Evolutionary conservation across 1,140 invertebrate genomes (phyloP).

Genomic region (Bombus huntii): DNA sequence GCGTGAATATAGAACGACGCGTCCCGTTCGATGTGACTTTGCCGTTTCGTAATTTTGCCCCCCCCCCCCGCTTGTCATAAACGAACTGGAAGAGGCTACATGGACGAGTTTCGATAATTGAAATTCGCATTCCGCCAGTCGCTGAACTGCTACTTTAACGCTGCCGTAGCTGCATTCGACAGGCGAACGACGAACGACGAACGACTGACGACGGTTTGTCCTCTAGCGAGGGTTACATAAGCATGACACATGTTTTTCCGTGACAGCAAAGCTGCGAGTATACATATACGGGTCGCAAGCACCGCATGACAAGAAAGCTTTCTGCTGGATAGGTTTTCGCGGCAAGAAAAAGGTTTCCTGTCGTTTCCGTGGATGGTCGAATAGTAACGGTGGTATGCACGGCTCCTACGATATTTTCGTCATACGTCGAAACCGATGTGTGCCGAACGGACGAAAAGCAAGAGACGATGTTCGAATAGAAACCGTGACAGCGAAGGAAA

Average conservation of each 20-base stretch:
- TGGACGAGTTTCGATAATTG: not conserved
- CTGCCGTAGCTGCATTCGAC: conserved; percentile 41
- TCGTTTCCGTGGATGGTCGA: conserved; percentile 53
- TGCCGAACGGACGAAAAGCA: not conserved
- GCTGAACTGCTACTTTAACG: not conserved
- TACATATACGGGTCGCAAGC: conserved; percentile 11
- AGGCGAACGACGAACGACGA: conserved; percentile 29
- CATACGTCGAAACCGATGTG: conserved; percentile 27
- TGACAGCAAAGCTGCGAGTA: conserved; percentile 32
- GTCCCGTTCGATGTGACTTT: no score
- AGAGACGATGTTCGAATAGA: not conserved
- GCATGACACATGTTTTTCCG: conserved; percentile 48
- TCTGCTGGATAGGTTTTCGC: conserved; percentile 57
- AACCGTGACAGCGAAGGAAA: not conserved
- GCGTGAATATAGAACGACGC: no score
- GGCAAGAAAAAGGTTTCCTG: conserved; percentile 61
- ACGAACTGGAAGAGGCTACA: not conserved
- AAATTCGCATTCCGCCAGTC: not conserved
- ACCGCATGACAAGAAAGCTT: conserved; percentile 62
- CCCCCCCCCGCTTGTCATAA: no score
- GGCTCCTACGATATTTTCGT: conserved; percentile 32
- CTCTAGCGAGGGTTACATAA: conserved; percentile 1
- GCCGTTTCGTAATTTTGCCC: no score
- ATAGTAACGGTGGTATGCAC: not conserved
- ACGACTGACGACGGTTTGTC: conserved; percentile 31